These are phyloP conservation scores for Himalopsyche anomala DNA, from an alignment of 2,888 invertebrate genomes.

Conservation along the genomic window DNA sequence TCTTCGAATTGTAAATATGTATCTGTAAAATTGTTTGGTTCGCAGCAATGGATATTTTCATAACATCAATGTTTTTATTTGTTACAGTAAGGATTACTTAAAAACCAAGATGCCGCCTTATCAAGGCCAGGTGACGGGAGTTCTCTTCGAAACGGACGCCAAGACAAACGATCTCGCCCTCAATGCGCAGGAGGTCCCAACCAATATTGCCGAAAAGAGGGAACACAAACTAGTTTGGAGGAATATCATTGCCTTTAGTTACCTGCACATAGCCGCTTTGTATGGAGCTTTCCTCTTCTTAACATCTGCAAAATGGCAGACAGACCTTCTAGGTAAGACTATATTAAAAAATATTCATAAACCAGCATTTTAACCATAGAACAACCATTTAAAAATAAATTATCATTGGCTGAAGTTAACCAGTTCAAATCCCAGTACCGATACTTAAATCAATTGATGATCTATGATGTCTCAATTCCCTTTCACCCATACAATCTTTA, in stretches of 20 bases:
- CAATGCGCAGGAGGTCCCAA: conserved; percentile 64
- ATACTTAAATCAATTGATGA: too few relatives aligned
- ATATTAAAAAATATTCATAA: too few relatives aligned
- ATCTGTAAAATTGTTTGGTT: too few relatives aligned
- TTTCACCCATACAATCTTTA: too few relatives aligned
- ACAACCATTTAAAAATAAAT: too few relatives aligned
- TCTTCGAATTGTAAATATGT: too few relatives aligned
- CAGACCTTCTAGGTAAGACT: conserved; percentile 79
- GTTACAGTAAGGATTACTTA: conserved; percentile 45
- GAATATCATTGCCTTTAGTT: conserved; percentile 81
- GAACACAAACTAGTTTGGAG: conserved; percentile 81
- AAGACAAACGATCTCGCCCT: conserved; percentile 74
- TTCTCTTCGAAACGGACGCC: conserved; percentile 75
- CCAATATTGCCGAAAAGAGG: conserved; percentile 70
- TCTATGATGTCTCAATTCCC: too few relatives aligned
- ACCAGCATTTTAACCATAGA: too few relatives aligned
- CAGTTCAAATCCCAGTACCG: too few relatives aligned
- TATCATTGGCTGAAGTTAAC: too few relatives aligned
- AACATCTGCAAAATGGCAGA: conserved; percentile 80
- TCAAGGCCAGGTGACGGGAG: conserved; percentile 72
- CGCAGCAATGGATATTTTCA: background rate
- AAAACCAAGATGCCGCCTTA: conserved; percentile 73
- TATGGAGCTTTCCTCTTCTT: conserved; percentile 81
- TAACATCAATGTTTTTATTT: background rate
- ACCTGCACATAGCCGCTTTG: conserved; percentile 80